Evolutionary conservation across 2,797 vertebrate genomes (phyloP).

Genomic region (Enteromius fasciolatus): DNA sequence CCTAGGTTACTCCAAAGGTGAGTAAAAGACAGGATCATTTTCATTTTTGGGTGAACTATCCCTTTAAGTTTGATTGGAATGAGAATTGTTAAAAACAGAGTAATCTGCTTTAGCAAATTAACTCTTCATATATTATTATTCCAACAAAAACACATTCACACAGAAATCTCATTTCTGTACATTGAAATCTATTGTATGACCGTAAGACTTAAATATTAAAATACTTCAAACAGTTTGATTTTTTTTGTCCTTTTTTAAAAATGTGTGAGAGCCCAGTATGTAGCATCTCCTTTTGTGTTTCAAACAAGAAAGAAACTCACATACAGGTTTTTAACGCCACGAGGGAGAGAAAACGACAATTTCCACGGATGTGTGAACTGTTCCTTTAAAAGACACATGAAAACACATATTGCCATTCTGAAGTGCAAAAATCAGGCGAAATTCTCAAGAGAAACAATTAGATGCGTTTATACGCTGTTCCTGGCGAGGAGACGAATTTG

Average conservation of each 20-base stretch:
- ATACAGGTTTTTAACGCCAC: neutral
- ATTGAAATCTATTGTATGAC: neutral
- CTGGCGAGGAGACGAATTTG: neutral
- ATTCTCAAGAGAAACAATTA: conserved; percentile 31
- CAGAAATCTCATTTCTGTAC: neutral
- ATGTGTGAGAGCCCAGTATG: neutral
- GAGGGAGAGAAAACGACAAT: neutral
- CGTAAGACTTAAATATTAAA: no score
- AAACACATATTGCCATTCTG: conserved; percentile 1
- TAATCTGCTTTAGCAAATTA: no score
- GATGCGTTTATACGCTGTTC: neutral
- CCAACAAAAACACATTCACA: neutral
- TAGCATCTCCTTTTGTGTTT: neutral
- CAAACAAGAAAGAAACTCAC: neutral
- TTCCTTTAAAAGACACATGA: neutral
- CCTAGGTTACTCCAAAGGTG: no score
- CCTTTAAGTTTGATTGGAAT: no score
- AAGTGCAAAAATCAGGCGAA: conserved; percentile 6
- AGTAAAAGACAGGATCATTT: no score
- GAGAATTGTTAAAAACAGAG: no score
- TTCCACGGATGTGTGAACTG: neutral
- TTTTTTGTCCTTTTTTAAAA: no score
- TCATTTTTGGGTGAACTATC: no score
- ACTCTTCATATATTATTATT: neutral
- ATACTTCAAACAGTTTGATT: neutral